A percentile compares a stretch with the other conserved stretches of the same genome.
phyloP scores from a whole-genome alignment of 2,113 vertebrate genomes.

The Stegastes partitus region DNA sequence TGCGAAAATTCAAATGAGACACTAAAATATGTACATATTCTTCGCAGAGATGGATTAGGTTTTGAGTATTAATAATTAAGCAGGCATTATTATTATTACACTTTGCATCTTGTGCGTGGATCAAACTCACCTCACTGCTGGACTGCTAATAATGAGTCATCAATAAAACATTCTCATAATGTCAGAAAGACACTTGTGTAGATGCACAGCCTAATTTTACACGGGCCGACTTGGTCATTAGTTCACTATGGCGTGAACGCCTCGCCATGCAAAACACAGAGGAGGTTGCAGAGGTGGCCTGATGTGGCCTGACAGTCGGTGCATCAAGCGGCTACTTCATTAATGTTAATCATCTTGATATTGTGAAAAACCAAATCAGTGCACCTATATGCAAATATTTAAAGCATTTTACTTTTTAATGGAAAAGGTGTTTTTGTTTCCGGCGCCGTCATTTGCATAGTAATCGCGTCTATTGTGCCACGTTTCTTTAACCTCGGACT shows the following conservation, averaged over 20 bases:
- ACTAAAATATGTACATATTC: slow-evolving; percentile 87
- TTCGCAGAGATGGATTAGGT: slow-evolving; percentile 83
- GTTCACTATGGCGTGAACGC: slow-evolving; percentile 80
- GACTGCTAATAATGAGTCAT: slow-evolving; percentile 86
- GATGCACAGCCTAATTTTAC: slow-evolving; percentile 83
- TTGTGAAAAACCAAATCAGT: slow-evolving; percentile 66
- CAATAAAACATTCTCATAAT: slow-evolving; percentile 89
- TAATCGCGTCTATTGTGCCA: slow-evolving; percentile 55
- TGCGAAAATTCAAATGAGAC: slow-evolving; percentile 87
- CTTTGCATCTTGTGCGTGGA: slow-evolving; percentile 84
- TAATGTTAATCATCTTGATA: slow-evolving; percentile 81
- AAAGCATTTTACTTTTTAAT: slow-evolving; percentile 78
- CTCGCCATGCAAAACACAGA: slow-evolving; percentile 66
- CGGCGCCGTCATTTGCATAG: slow-evolving; percentile 61
- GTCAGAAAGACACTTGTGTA: slow-evolving; percentile 82
- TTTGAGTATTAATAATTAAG: slow-evolving; percentile 87
- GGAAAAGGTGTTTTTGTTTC: slow-evolving; percentile 72
- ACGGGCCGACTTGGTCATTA: slow-evolving; percentile 79
- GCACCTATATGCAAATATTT: slow-evolving; percentile 79
- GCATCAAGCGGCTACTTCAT: slow-evolving; percentile 78
- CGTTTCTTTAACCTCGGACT: slow-evolving; percentile 43
- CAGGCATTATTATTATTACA: slow-evolving; percentile 86
- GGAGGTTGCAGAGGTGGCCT: slow-evolving; percentile 68
- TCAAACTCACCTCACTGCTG: slow-evolving; percentile 81
- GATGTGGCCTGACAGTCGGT: slow-evolving; percentile 78